These are phyloP conservation scores for Drosophila quasianomalipes DNA, from an alignment of 2,888 invertebrate genomes.

Conservation along the genomic window DNA sequence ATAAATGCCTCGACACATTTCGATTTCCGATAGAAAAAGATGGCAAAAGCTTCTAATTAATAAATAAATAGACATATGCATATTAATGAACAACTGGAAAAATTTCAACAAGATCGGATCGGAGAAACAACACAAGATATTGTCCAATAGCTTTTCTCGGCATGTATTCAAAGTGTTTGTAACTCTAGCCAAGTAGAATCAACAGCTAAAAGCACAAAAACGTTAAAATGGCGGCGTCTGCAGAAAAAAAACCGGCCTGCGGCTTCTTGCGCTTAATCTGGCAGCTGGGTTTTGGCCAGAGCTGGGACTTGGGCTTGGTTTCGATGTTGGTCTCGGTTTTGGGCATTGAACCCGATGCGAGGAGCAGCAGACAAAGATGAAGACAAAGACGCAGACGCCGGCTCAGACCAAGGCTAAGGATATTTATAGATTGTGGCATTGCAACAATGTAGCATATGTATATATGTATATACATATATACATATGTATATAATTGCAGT, in stretches of 20 bases:
- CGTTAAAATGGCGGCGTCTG: constrained; percentile 34
- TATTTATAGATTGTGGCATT: constrained; percentile 61
- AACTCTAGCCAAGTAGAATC: constrained; percentile 24
- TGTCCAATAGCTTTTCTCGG: neutral
- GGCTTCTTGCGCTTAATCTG: constrained; percentile 26
- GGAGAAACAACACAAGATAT: neutral
- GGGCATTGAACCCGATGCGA: constrained; percentile 56
- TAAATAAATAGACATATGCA: neutral
- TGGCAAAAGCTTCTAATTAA: neutral
- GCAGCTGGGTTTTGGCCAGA: constrained; percentile 13
- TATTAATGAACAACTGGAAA: neutral
- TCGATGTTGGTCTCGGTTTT: constrained; percentile 12
- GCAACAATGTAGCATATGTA: neutral
- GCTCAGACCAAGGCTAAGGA: constrained; percentile 58
- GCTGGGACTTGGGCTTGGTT: constrained; percentile 17
- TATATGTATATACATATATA: neutral
- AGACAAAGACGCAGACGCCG: neutral
- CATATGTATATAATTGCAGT: constrained; percentile 15
- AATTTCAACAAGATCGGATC: neutral
- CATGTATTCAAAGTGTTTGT: neutral
- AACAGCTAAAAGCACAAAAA: constrained; percentile 13
- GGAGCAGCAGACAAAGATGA: neutral
- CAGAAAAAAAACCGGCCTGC: constrained; percentile 43
- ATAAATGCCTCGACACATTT: neutral
- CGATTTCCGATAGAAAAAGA: neutral